Base-by-base conservation (phyloP, 2,888 invertebrate genomes). In the Scaptomyza reducta region DNA sequence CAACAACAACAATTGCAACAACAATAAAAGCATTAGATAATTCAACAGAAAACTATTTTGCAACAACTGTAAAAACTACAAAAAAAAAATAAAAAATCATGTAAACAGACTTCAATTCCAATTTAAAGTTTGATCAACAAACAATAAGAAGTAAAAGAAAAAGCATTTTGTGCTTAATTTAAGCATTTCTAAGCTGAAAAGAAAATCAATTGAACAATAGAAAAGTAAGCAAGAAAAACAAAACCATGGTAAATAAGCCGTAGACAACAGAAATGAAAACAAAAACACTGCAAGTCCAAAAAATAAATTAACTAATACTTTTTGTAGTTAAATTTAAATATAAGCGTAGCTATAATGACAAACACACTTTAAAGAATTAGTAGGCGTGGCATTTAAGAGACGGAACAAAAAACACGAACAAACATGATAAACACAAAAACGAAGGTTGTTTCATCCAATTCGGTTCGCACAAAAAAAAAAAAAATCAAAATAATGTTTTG, bases 21-120 rank as follows among this genome's bases (percentile, higher is more conserved):
- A 76, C 74, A 71, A 61, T 74, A 80, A 79, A 72, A 84, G 77
- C 79, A 87, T 83, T 89, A 90, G 89, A 88, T 90, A 90, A 83
- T 85, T 89, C 82, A 82, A 76, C 63, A 72, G 64, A 49, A 62
- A 64, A 59, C 54, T 60, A 57, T 63, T 70, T 70, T 65, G 11
- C 62, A 72, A 71, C 29, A 55, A 68, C 51, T 77, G 69, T 75
- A 73, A 75, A 63, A 68, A 69, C 44, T 27, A 56, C 49, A 54
- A 42, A 18, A 61, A 22, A 3, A 22, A 3, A 57, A 70, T 25
- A 42, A 50, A 7, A 60, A 40, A 41, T 72, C 18, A 75, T 40
- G 27, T 57, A 42, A 59, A 16, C 27, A 54, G 63, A 80, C 62
- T 79, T 61, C 47, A 76, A 78, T 78, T 80, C 76, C 81, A 78